These are phyloP conservation scores for Apamea anceps DNA, from an alignment of 2,888 invertebrate genomes.

Conservation along the genomic window DNA sequence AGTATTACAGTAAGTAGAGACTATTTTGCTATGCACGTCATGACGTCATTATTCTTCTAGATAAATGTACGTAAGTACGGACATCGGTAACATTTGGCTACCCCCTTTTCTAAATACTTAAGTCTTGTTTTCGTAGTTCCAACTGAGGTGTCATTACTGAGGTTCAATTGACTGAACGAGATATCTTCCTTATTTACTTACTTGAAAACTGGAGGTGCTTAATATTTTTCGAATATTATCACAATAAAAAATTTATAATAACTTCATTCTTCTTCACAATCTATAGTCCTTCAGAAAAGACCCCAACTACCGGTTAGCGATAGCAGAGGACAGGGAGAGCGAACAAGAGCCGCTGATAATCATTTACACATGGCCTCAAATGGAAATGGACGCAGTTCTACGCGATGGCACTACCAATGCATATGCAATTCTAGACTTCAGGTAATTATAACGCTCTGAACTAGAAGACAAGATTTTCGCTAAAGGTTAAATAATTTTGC, in stretches of 20 bases:
- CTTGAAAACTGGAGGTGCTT: not conserved
- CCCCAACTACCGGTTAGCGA: conserved; percentile 92
- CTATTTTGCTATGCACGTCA: not conserved
- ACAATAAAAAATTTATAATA: not conserved
- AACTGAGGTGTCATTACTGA: not conserved
- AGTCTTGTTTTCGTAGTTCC: not conserved
- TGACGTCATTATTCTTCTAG: not conserved
- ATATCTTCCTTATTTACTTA: not conserved
- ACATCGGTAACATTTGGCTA: not conserved
- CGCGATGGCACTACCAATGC: conserved; percentile 93
- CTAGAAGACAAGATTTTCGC: not conserved
- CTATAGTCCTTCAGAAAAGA: conserved; percentile 82
- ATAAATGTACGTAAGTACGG: not conserved
- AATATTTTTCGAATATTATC: not conserved
- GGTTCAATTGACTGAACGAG: not conserved
- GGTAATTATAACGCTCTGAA: conserved; percentile 82
- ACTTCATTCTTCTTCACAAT: conserved; percentile 11
- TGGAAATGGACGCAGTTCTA: conserved; percentile 94
- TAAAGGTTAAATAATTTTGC: not conserved
- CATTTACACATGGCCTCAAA: conserved; percentile 95
- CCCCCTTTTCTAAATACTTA: not conserved
- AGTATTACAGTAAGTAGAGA: conserved; percentile 91
- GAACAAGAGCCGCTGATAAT: conserved; percentile 93
- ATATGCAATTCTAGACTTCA: conserved; percentile 94
- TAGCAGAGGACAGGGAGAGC: conserved; percentile 92